Evolutionary conservation across 2,113 vertebrate species (phyloP).

Genomic region (Motacilla alba): DNA sequence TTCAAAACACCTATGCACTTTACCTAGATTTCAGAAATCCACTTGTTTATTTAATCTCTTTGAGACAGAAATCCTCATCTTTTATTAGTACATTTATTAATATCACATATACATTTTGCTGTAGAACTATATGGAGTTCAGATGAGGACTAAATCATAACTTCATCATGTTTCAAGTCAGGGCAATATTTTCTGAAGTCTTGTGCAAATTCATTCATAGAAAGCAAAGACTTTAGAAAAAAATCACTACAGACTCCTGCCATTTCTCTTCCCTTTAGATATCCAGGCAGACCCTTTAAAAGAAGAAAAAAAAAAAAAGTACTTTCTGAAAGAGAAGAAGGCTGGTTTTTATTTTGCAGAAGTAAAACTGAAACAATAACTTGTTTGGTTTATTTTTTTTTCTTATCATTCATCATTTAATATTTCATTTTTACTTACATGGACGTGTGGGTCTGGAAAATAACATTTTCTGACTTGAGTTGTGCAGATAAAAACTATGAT

Average conservation of each 20-base stretch:
- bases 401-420: background rate
- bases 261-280: background rate
- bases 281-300: background rate
- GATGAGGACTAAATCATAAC: background rate
- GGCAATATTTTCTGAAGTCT: background rate
- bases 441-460: background rate
- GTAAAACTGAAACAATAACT: background rate
- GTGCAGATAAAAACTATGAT: background rate
- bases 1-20: background rate
- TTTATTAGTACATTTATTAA: background rate
- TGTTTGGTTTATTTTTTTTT: fast-evolving
- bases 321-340: background rate
- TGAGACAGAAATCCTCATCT: background rate
- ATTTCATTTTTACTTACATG: background rate
- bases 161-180: background rate
- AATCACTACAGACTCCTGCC: background rate
- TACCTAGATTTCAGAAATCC: background rate
- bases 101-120: background rate
- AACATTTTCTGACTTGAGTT: background rate
- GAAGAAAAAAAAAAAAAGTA: background rate
- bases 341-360: background rate
- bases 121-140: background rate
- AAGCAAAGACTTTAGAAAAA: background rate
- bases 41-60: background rate
- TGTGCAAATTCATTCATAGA: background rate